Evolutionary conservation across 2,113 vertebrate species (phyloP).

Genomic region (Collichthys lucidus): DNA sequence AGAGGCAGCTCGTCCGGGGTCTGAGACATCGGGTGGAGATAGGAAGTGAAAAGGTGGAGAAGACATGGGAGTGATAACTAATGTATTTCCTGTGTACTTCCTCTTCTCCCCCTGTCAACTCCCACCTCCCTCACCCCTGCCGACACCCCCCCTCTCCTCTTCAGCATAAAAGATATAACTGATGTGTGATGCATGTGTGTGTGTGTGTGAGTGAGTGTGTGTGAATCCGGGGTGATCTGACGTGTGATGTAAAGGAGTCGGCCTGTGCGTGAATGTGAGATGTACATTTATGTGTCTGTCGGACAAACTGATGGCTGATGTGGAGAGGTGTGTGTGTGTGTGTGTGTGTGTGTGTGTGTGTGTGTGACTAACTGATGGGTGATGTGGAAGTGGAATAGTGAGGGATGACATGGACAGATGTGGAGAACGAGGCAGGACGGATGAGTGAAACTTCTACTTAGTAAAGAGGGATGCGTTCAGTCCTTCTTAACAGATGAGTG

Average conservation of each 20-base stretch:
- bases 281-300: conserved; percentile 55
- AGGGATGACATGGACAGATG: conserved; percentile 41
- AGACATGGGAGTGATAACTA: conserved; percentile 91
- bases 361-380: conserved; percentile 82
- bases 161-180: conserved; percentile 75
- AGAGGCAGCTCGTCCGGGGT: conserved; percentile 48
- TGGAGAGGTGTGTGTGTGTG: conserved; percentile 3
- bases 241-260: conserved; percentile 47
- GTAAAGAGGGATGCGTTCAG: conserved; percentile 80
- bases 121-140: conserved; percentile 64
- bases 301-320: conserved; percentile 53
- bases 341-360: conserved; percentile 21
- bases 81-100: conserved; percentile 95
- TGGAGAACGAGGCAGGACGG: conserved; percentile 68
- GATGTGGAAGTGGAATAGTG: conserved; percentile 81
- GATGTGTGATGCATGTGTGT: conserved; percentile 54
- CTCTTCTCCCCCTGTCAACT: conserved; percentile 87
- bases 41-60: conserved; percentile 84
- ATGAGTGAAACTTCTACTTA: conserved; percentile 84
- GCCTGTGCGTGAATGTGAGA: conserved; percentile 41
- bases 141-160: conserved; percentile 38
- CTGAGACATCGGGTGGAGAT: conserved; percentile 76
- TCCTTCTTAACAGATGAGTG: conserved; percentile 48
- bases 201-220: conserved; percentile 2
- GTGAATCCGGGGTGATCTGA: conserved; percentile 48